Conservation (phyloP, 2,888 invertebrate species). For the Phengaris alcon region DNA sequence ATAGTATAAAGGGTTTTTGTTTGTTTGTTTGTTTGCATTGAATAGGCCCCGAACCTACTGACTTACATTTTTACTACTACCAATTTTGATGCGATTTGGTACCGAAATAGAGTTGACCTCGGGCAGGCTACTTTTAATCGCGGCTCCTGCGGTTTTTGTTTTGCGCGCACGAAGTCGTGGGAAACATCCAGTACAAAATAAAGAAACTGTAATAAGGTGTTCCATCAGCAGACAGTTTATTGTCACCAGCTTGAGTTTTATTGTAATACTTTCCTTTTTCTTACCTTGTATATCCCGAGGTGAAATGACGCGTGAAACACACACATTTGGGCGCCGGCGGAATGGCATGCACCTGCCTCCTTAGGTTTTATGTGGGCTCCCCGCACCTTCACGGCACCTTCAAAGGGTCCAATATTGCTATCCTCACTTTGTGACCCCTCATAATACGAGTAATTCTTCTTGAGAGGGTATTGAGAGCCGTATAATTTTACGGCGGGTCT, state of each 20-base stretch:
- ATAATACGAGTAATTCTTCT: slow-evolving; percentile 75
- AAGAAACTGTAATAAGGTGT: slow-evolving; percentile 42
- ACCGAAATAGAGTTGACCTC: too few species aligned
- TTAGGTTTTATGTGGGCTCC: slow-evolving; percentile 77
- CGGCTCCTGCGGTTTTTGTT: too few species aligned
- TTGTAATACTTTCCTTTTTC: slow-evolving; percentile 69
- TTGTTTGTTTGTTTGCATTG: too few species aligned
- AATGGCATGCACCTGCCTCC: slow-evolving; percentile 79
- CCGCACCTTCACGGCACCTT: slow-evolving; percentile 72
- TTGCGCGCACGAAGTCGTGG: too few species aligned
- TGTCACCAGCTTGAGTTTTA: slow-evolving; percentile 66
- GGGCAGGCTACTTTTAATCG: too few species aligned
- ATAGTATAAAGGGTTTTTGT: too few species aligned
- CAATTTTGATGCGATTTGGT: too few species aligned
- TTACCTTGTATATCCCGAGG: slow-evolving; percentile 56
- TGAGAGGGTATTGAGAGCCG: slow-evolving; percentile 72
- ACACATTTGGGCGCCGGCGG: slow-evolving; percentile 71
- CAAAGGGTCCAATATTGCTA: slow-evolving; percentile 74
- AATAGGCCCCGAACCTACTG: too few species aligned
- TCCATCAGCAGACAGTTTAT: slow-evolving; percentile 54
- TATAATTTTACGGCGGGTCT: slow-evolving; percentile 65
- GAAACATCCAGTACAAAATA: not conserved
- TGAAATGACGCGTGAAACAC: slow-evolving; percentile 74
- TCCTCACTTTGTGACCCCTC: slow-evolving; percentile 78
- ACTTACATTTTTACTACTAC: too few species aligned